Evolutionary conservation across 2,888 invertebrate species (phyloP), one percentile per base, ranked within the genome.

Genomic region (Operophtera brumata): DNA sequence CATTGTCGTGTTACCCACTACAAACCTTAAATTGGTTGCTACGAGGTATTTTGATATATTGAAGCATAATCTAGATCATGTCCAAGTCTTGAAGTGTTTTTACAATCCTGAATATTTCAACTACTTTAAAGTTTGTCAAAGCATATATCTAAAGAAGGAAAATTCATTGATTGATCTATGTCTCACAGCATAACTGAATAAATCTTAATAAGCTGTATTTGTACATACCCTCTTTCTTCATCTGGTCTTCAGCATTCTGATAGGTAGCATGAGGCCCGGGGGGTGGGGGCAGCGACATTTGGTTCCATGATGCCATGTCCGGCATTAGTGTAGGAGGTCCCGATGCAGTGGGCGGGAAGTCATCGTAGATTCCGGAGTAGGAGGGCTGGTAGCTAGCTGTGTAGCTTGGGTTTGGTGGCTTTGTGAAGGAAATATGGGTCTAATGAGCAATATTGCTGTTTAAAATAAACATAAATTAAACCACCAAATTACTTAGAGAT

Each of bases 161-260:
- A 3, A 20, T 20, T 20, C 20, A 20, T 20, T 4, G 4, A 20
- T 20, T 20, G 4, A n/a, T n/a, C 4, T 3, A 20, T 20, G 20
- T 20, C 20, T 4, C 20, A 20, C 20, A 20, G 4, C 20, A 20
- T 20, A 20, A 20, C 20, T 20, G 2, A 20, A 4, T 2, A 20
- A 20, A 20, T 20, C 20, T 20, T 20, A 20, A 20, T 3, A 20
- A 30, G 30, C 7, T 30, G 9, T 7, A 2, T 7, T 30, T 30
- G 9, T 7, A 30, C 69, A 61, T 79, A 91, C 91, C 91, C 80
- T 91, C 91, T 79, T 91, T 91, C 65, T 91, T 91, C 11, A 88
- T 79, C 61, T 91, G 89, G 47, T 91, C 91, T 65, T 85, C 91
- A 45, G 84, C 76, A 61, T 82, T 84, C 54, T 75, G 79, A 9